Percentiles rank a stretch among this genome's conserved stretches.
These are phyloP conservation scores for Dendroctonus ponderosae DNA, from an alignment of 1,140 invertebrate genomes.

Conservation along the genomic window DNA sequence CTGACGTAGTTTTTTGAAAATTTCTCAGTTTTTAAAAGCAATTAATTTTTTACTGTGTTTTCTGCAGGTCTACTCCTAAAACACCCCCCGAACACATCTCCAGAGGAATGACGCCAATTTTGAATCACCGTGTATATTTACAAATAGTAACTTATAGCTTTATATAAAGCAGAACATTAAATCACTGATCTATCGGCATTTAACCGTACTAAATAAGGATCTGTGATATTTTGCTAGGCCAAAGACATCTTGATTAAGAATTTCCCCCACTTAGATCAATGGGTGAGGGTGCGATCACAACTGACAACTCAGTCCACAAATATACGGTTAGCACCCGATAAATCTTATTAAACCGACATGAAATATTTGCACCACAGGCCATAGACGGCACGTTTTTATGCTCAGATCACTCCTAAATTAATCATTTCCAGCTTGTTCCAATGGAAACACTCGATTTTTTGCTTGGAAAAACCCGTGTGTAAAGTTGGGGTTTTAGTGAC, in stretches of 20 bases:
- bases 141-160: too few relatives aligned
- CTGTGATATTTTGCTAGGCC: slow-evolving; percentile 15
- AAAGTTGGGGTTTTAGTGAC: too few relatives aligned
- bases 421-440: slow-evolving; percentile 8
- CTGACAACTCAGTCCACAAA: slow-evolving; percentile 34
- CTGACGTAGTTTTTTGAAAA: too few relatives aligned
- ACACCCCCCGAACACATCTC: too few relatives aligned
- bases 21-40: too few relatives aligned
- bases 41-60: too few relatives aligned
- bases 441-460: too few relatives aligned
- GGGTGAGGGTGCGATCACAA: slow-evolving; percentile 23
- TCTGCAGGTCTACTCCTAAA: too few relatives aligned
- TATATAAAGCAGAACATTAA: not conserved
- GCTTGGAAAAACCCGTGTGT: too few relatives aligned
- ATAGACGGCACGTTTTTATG: slow-evolving; percentile 27
- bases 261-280: slow-evolving; percentile 16
- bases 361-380: slow-evolving; percentile 25
- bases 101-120: too few relatives aligned
- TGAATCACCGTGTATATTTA: too few relatives aligned
- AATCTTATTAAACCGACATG: slow-evolving; percentile 33
- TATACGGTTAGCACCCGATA: slow-evolving; percentile 35
- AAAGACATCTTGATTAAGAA: slow-evolving; percentile 32
- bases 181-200: not conserved
- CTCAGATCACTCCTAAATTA: slow-evolving; percentile 1
- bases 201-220: slow-evolving; percentile 5